A percentile compares a stretch with the other conserved stretches of the same genome.
These are phyloP conservation scores for Hylomyscus alleni DNA, from an alignment of 2,797 vertebrate genomes.

Conservation along the genomic window DNA sequence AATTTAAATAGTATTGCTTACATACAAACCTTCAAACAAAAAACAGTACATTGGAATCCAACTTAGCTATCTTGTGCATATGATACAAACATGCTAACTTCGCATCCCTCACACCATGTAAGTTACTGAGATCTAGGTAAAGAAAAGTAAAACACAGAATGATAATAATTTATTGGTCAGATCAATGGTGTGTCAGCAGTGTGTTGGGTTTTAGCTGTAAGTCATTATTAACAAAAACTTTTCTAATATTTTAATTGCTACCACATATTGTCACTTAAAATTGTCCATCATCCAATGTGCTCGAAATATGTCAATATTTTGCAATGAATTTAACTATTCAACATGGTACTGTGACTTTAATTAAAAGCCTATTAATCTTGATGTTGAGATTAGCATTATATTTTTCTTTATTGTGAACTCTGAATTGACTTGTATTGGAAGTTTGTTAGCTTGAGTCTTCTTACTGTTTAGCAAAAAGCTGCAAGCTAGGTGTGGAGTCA, in stretches of 20 bases:
- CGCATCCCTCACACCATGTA: not conserved
- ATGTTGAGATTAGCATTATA: not conserved
- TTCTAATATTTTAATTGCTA: conserved; percentile 23
- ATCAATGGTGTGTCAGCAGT: not conserved
- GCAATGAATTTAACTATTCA: not conserved
- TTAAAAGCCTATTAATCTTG: not conserved
- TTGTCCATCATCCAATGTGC: not conserved
- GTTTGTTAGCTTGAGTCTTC: not conserved
- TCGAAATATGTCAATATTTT: not conserved
- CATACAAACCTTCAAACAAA: not conserved
- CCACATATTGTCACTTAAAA: not conserved
- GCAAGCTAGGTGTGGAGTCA: not conserved
- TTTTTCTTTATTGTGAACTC: not conserved
- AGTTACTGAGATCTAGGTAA: not conserved
- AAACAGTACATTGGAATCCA: not conserved
- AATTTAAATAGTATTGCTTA: conserved; percentile 38
- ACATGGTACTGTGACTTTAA: not conserved
- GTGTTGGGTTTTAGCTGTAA: not conserved
- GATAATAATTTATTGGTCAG: not conserved
- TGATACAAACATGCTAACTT: not conserved
- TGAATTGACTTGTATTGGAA: not conserved
- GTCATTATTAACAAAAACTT: not conserved
- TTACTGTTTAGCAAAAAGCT: not conserved
- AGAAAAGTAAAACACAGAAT: not conserved
- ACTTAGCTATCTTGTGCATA: not conserved